These are phyloP conservation scores for Chaunax sp. DNA, from an alignment of 2,797 vertebrate species.

Conservation along the genomic window DNA sequence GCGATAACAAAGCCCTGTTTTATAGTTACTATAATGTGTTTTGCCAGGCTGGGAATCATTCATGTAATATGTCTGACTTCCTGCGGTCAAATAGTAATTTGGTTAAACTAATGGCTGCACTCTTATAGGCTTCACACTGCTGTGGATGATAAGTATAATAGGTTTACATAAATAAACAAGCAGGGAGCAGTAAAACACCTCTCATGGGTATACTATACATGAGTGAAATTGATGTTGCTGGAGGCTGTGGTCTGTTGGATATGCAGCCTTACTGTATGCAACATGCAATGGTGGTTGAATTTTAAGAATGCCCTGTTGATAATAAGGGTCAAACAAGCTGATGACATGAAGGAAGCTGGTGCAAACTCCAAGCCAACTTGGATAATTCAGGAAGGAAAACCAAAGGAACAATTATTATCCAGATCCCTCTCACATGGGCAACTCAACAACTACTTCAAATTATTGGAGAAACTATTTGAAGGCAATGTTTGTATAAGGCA, in stretches of 20 bases:
- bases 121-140: constrained; percentile 45
- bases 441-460: neutral
- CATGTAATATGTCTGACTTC: constrained; percentile 54
- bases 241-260: constrained; percentile 36
- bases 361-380: constrained; percentile 13
- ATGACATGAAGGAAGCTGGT: constrained; percentile 30
- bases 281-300: constrained; percentile 17
- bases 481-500: neutral
- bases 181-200: constrained; percentile 37
- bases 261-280: constrained; percentile 31
- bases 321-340: constrained; percentile 35
- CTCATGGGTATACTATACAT: constrained; percentile 32
- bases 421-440: neutral
- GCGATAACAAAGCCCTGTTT: constrained; percentile 58
- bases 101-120: constrained; percentile 52
- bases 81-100: constrained; percentile 62
- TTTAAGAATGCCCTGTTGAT: constrained; percentile 39
- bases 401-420: constrained; percentile 1
- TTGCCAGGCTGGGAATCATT: constrained; percentile 60
- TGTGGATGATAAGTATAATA: constrained; percentile 66
- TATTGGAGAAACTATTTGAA: neutral
- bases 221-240: constrained; percentile 51
- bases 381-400: constrained; percentile 13
- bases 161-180: constrained; percentile 70
- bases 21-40: constrained; percentile 57